These are phyloP conservation scores for Leptoclinus maculatus DNA, from an alignment of 2,797 vertebrate genomes.

Conservation along the genomic window DNA sequence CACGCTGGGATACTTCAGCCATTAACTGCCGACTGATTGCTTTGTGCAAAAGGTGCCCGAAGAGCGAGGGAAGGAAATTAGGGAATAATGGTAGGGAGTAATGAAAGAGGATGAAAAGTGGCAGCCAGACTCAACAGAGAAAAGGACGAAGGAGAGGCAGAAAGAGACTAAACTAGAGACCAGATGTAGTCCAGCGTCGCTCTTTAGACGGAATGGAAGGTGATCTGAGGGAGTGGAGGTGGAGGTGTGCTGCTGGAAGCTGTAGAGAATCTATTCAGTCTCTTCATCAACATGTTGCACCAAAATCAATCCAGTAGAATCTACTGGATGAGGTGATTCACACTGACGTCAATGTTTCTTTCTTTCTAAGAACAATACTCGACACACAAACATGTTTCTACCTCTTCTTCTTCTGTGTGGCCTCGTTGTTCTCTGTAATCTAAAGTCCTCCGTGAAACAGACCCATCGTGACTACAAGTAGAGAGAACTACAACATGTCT, in stretches of 20 bases:
- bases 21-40: constrained; percentile 82
- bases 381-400: too few relatives aligned
- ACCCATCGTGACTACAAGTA: too few relatives aligned
- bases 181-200: constrained; percentile 15
- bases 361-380: too few relatives aligned
- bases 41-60: constrained; percentile 76
- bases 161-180: constrained; percentile 22
- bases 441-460: too few relatives aligned
- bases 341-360: neutral
- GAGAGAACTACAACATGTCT: too few relatives aligned
- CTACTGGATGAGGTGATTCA: neutral
- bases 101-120: constrained; percentile 85
- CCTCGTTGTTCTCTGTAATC: too few relatives aligned
- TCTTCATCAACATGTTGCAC: neutral
- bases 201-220: neutral
- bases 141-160: constrained; percentile 33
- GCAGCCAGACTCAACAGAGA: constrained; percentile 74
- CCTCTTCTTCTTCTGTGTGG: too few relatives aligned
- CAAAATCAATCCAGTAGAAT: neutral
- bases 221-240: neutral
- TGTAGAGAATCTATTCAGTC: neutral
- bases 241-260: neutral
- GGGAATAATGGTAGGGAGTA: constrained; percentile 82
- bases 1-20: constrained; percentile 62
- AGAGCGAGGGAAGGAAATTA: constrained; percentile 82